Evolutionary conservation across 2,888 invertebrate genomes (phyloP).

Genomic region (Helicoverpa assulta): DNA sequence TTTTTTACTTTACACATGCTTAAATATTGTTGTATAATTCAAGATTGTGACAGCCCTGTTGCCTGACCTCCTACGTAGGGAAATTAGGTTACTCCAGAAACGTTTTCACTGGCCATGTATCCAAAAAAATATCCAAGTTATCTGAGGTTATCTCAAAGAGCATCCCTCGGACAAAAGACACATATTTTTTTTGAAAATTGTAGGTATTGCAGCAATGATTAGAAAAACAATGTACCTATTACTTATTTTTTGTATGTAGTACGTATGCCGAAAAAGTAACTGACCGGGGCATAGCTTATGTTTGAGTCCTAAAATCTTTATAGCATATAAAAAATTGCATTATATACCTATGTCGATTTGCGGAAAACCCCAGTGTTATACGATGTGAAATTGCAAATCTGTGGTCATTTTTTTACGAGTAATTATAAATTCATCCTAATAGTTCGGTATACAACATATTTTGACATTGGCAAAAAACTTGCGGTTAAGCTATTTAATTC

Average conservation of each 20-base stretch:
- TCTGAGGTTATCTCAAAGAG: neutral
- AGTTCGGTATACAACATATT: slow-evolving; percentile 5
- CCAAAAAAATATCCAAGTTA: slow-evolving; percentile 2
- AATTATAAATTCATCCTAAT: slow-evolving; percentile 9
- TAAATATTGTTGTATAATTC: too few relatives aligned
- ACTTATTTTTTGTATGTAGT: neutral
- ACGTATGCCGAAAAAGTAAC: neutral
- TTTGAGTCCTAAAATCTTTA: neutral
- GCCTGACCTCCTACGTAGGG: slow-evolving; percentile 20
- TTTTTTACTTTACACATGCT: too few relatives aligned
- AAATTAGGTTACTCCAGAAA: slow-evolving; percentile 10
- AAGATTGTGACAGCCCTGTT: slow-evolving; percentile 12
- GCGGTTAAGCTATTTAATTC: slow-evolving; percentile 4
- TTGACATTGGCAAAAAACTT: slow-evolving; percentile 19
- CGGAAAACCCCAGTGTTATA: neutral
- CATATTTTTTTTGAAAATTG: too few relatives aligned
- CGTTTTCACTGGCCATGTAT: slow-evolving; percentile 2
- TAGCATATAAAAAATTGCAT: neutral
- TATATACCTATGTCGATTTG: neutral
- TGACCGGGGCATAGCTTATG: neutral
- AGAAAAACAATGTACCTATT: neutral
- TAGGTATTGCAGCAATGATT: neutral
- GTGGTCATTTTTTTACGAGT: slow-evolving; percentile 5
- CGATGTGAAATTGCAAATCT: slow-evolving; percentile 17
- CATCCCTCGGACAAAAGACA: neutral